Evolutionary conservation across 92 coral and sea anemone genomes (phyloP).

Genomic region (Zoanthus sansibaricus): DNA sequence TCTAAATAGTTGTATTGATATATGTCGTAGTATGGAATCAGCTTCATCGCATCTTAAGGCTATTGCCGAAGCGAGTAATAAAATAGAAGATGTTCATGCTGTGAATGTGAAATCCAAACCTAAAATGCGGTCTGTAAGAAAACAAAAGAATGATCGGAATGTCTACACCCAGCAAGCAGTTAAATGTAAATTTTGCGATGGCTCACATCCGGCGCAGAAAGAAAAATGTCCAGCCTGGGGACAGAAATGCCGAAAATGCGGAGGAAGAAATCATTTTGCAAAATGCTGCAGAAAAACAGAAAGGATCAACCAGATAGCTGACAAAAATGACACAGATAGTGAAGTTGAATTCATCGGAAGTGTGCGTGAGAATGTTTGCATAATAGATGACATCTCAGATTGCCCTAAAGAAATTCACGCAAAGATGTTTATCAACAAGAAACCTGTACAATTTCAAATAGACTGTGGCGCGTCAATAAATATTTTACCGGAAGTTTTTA

Average conservation of each 20-base stretch:
- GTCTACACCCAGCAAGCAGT: not conserved
- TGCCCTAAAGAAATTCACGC: slow-evolving; percentile 47
- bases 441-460: slow-evolving; percentile 57
- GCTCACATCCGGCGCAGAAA: slow-evolving; percentile 38
- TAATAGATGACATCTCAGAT: not conserved
- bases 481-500: slow-evolving; percentile 46
- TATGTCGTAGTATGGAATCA: slow-evolving; percentile 33
- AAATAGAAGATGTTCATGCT: slow-evolving; percentile 14
- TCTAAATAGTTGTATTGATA: slow-evolving; percentile 32
- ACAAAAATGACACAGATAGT: slow-evolving; percentile 34
- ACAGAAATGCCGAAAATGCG: slow-evolving; percentile 28
- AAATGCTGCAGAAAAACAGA: slow-evolving; percentile 23
- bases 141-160: not conserved
- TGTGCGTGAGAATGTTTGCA: not conserved
- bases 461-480: slow-evolving; percentile 64
- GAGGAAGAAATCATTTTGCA: slow-evolving; percentile 36
- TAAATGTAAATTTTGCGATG: slow-evolving; percentile 40
- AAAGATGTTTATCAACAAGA: slow-evolving; percentile 23
- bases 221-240: slow-evolving; percentile 61
- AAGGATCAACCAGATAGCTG: not conserved
- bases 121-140: not conserved
- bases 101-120: not conserved
- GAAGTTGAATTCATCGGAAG: slow-evolving; percentile 18
- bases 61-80: too few relatives aligned
- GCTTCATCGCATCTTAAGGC: not conserved